Base-by-base conservation (phyloP, 2,888 invertebrate species). In the Oasisia sp. region DNA sequence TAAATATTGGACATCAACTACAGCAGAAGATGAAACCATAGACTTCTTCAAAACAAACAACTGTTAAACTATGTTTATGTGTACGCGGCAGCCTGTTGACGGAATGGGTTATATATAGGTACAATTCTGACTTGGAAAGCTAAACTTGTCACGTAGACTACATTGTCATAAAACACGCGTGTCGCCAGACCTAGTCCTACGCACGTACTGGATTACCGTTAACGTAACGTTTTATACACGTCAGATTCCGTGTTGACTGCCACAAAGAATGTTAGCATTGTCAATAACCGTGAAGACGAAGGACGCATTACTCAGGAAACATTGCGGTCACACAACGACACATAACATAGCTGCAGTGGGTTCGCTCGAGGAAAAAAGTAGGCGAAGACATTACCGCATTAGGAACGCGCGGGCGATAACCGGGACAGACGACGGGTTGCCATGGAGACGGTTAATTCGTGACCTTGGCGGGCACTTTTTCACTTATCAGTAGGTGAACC, bases 241-340 rank as follows among this genome's bases (percentile, higher is more conserved):
- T 7, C 74, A 74, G 27, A 74, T 74, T 74, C n/a, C 27, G 14
- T 74, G 27, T n/a, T 74, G 74, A 74, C 74, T 74, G 74, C 74
- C 74, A 7, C 19, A 74, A 74, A 74, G 74, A 74, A 74, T 74
- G 74, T 74, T 74, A 74, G 74, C 74, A 74, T 74, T 74, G 74
- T 74, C 74, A 74, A 74, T 74, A 74, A 74, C 74, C 74, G 27
- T 19, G 74, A 74, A 74, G 74, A n/a, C 74, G 74, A 74, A 74
- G 27, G 74, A 74, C 7, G 74, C 74, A 74, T 74, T 74, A 74
- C 74, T 19, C 74, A 19, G 7, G 19, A 27, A 74, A 74, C 74
- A 7, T 19, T 3, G 14, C 74, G 74, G 74, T 74, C 74, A n/a
- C 74, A 8, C 27, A 19, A 74, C n/a, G 19, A 7, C 27, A 27